These are phyloP conservation scores for Malurus splendens DNA, from an alignment of 2,797 vertebrate genomes.

Conservation along the genomic window DNA sequence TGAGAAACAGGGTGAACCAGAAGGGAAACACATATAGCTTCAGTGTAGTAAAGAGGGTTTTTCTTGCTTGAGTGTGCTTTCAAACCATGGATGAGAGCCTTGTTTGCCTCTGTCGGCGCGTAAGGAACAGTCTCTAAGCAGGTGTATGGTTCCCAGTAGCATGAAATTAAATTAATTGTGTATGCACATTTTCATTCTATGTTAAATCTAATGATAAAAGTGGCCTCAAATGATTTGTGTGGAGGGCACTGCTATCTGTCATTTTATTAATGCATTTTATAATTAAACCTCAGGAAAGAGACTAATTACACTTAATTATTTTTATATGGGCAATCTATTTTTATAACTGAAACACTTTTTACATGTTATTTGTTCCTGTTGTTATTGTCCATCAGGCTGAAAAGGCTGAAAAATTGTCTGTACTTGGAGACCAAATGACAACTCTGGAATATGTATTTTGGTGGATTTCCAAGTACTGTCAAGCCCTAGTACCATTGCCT, in stretches of 20 bases:
- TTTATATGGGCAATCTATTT: slow-evolving; percentile 6
- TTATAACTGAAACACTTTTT: slow-evolving; percentile 4
- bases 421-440: neutral
- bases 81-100: neutral
- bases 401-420: neutral
- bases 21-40: neutral
- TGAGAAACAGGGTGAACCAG: neutral
- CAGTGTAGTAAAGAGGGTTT: neutral
- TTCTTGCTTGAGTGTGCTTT: neutral
- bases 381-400: neutral
- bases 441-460: neutral
- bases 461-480: neutral
- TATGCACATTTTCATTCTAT: neutral
- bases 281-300: slow-evolving; percentile 53
- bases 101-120: fast-evolving
- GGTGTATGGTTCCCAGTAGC: neutral
- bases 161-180: slow-evolving; percentile 23
- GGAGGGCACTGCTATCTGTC: slow-evolving; percentile 6
- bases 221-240: neutral
- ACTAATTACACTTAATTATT: slow-evolving; percentile 27
- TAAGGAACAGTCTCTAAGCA: neutral
- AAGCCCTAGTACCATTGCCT: neutral
- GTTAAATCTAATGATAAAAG: slow-evolving; percentile 33
- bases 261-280: slow-evolving; percentile 53
- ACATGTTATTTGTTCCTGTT: neutral